These are phyloP conservation scores for Lepidotrigona ventralis DNA, from an alignment of 1,140 invertebrate species.

Conservation along the genomic window DNA sequence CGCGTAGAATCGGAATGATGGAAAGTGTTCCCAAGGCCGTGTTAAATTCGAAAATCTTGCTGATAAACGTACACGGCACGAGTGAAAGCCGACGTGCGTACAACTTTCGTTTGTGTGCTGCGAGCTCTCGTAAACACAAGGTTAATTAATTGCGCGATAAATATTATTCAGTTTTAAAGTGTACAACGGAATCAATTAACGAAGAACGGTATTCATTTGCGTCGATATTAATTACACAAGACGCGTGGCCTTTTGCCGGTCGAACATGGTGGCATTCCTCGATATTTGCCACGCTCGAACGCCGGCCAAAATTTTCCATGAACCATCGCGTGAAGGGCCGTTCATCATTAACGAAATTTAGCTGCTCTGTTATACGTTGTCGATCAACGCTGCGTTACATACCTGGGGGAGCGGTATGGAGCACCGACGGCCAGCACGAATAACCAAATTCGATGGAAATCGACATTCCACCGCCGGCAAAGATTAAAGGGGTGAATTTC, in stretches of 20 bases:
- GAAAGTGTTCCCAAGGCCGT: no score
- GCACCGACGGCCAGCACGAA: not conserved
- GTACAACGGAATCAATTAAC: constrained; percentile 11
- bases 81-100: not conserved
- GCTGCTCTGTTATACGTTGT: constrained; percentile 20
- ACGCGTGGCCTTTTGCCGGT: constrained; percentile 11
- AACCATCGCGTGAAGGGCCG: constrained; percentile 1
- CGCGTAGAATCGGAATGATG: no score
- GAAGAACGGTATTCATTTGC: not conserved
- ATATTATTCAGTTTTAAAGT: constrained; percentile 14
- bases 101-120: not conserved
- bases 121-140: not conserved
- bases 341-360: constrained; percentile 36
- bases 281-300: not conserved
- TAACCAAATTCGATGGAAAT: constrained; percentile 27
- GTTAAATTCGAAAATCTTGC: not conserved
- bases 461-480: constrained; percentile 15
- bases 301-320: not conserved
- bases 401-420: not conserved
- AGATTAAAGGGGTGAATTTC: constrained; percentile 21
- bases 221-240: constrained; percentile 29
- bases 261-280: not conserved
- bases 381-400: constrained; percentile 17
- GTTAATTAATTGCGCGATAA: constrained; percentile 36
- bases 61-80: not conserved